phyloP scores from a whole-genome alignment of 2,113 vertebrate genomes.

The Alces alces region DNA sequence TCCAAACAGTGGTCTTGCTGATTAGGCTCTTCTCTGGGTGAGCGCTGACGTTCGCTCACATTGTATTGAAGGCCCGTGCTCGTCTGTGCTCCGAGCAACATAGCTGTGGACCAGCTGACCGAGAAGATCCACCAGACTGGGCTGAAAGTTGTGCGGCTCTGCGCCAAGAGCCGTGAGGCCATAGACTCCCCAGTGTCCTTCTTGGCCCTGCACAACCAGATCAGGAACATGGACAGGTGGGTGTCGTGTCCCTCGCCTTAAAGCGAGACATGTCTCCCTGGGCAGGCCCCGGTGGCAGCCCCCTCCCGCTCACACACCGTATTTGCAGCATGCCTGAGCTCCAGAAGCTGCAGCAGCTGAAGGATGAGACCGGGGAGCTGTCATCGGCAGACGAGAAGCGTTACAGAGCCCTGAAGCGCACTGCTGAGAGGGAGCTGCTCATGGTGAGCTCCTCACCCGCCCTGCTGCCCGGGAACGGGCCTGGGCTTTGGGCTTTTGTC shows the following conservation, averaged over 20 bases:
- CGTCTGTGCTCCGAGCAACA: slow-evolving; percentile 98
- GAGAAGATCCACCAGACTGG: slow-evolving; percentile 99
- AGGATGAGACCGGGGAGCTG: slow-evolving; percentile 97
- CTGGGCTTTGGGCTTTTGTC: background rate
- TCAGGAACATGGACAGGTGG: slow-evolving; percentile 99
- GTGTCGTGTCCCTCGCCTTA: background rate
- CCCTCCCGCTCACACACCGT: fast-evolving
- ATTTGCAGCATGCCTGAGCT: slow-evolving; percentile 93
- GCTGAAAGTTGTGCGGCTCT: slow-evolving; percentile 97
- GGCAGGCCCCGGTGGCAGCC: fast-evolving
- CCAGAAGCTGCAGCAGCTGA: slow-evolving; percentile 98
- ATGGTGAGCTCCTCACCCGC: slow-evolving; percentile 83
- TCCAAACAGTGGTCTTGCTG: background rate
- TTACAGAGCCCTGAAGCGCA: slow-evolving; percentile 95
- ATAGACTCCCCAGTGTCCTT: slow-evolving; percentile 98
- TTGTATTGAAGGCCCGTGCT: slow-evolving; percentile 88
- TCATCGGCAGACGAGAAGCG: slow-evolving; percentile 98
- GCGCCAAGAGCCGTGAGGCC: slow-evolving; percentile 96
- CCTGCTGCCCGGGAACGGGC: background rate
- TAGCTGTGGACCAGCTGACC: slow-evolving; percentile 96
- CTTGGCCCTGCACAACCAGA: slow-evolving; percentile 97
- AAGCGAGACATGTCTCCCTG: fast-evolving
- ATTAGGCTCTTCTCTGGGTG: background rate
- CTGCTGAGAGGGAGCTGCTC: slow-evolving; percentile 93
- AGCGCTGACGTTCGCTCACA: fast-evolving